A percentile compares a stretch with the other conserved stretches of the same genome.
These are phyloP conservation scores for Schizopygopsis pylzovi DNA, from an alignment of 2,797 vertebrate species.

Conservation along the genomic window DNA sequence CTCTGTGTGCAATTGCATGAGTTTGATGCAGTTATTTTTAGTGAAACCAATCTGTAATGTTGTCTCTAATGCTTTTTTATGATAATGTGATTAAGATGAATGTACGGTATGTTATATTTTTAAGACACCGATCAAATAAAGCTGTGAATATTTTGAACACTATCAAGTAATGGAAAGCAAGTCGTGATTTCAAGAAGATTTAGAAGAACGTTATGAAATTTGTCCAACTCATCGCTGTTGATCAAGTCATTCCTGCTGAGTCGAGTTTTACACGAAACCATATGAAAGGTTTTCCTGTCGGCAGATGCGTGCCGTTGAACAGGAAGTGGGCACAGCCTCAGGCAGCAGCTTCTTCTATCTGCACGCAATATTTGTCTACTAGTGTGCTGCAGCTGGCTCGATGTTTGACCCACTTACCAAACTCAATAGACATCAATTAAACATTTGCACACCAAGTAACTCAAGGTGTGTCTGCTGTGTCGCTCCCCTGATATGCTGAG, in stretches of 20 bases:
- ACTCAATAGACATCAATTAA: not conserved
- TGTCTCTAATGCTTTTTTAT: conserved; percentile 63
- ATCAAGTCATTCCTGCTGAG: conserved; percentile 14
- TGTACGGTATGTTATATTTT: conserved; percentile 65
- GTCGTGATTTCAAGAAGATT: conserved; percentile 9
- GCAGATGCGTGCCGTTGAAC: conserved; percentile 50
- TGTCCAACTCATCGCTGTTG: not conserved
- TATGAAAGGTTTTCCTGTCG: conserved; percentile 35
- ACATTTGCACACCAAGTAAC: not conserved
- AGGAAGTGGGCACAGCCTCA: conserved; percentile 68
- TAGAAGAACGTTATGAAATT: not conserved
- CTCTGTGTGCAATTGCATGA: conserved; percentile 65
- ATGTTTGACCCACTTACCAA: not conserved
- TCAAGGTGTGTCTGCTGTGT: not conserved
- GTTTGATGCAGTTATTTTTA: conserved; percentile 66
- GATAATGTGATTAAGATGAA: conserved; percentile 49
- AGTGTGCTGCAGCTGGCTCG: not conserved
- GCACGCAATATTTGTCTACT: conserved; percentile 12
- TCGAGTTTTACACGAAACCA: conserved; percentile 62
- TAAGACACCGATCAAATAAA: conserved; percentile 77
- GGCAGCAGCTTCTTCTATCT: conserved; percentile 45
- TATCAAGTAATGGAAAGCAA: conserved; percentile 16
- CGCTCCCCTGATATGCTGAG: not conserved
- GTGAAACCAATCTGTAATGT: conserved; percentile 37
- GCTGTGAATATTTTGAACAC: conserved; percentile 75